These are phyloP conservation scores for Palythoa grandis DNA, from an alignment of 92 coral and sea anemone species.

Conservation along the genomic window DNA sequence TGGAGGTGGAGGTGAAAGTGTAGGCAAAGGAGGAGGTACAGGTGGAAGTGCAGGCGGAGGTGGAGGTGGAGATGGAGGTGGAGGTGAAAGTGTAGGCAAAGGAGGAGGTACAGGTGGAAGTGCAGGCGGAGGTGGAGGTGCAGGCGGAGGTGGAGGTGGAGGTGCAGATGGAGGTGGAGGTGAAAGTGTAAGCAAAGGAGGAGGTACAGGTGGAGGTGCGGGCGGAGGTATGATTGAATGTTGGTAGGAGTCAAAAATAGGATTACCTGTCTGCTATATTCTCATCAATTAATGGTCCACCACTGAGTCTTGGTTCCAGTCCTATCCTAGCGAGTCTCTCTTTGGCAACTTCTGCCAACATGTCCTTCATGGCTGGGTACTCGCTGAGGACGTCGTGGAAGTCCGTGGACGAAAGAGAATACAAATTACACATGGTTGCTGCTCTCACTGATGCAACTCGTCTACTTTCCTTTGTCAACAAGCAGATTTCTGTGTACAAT, in stretches of 20 bases:
- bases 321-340: conserved; percentile 94
- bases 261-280: conserved; percentile 15
- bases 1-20: neutral
- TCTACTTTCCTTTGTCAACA: conserved; percentile 84
- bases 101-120: no score
- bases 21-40: neutral
- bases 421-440: conserved; percentile 90
- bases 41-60: neutral
- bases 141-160: neutral
- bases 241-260: neutral
- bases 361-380: conserved; percentile 81
- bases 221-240: neutral
- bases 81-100: neutral
- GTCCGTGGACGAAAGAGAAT: conserved; percentile 74
- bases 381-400: conserved; percentile 85
- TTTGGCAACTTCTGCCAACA: conserved; percentile 88
- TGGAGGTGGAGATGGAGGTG: neutral
- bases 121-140: neutral
- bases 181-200: no score
- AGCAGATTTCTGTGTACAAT: conserved; percentile 77
- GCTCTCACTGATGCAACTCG: conserved; percentile 96
- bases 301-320: conserved; percentile 62
- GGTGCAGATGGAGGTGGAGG: neutral
- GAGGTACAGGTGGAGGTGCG: neutral
- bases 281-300: conserved; percentile 51